Percentiles rank a stretch among this genome's conserved stretches.
These are phyloP conservation scores for Trissolcus brochymenae DNA, from an alignment of 2,888 invertebrate species.

Conservation along the genomic window DNA sequence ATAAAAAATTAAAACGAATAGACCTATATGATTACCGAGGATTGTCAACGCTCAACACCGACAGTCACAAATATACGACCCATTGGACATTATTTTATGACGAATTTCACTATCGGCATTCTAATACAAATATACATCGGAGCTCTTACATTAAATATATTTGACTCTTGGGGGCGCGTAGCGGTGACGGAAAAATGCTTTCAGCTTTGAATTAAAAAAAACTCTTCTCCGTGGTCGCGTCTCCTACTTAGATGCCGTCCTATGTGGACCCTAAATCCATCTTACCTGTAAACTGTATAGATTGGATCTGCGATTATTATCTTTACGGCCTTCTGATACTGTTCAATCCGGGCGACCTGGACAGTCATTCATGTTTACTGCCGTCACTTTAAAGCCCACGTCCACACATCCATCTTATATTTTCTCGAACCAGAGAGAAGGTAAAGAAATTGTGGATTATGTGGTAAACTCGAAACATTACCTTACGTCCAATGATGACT, in stretches of 20 bases:
- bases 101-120: slow-evolving; percentile 44
- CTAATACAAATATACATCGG: slow-evolving; percentile 50
- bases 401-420: slow-evolving; percentile 44
- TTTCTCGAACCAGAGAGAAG: slow-evolving; percentile 20
- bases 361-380: slow-evolving; percentile 55
- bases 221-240: slow-evolving; percentile 18
- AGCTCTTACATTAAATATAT: slow-evolving; percentile 39
- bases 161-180: slow-evolving; percentile 46
- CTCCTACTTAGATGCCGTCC: slow-evolving; percentile 39
- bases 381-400: slow-evolving; percentile 48
- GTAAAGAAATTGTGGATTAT: slow-evolving; percentile 42
- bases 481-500: slow-evolving; percentile 38
- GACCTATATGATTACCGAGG: background rate
- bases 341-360: slow-evolving; percentile 43
- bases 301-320: slow-evolving; percentile 61
- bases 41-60: slow-evolving; percentile 7
- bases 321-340: slow-evolving; percentile 52
- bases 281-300: slow-evolving; percentile 55
- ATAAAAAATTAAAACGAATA: background rate
- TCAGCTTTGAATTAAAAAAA: slow-evolving; percentile 51
- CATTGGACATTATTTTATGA: slow-evolving; percentile 28
- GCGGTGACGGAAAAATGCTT: slow-evolving; percentile 56
- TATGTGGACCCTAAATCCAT: slow-evolving; percentile 53
- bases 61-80: background rate
- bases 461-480: slow-evolving; percentile 29